Base-by-base conservation (phyloP, 2,888 invertebrate genomes). In the Cephonodes hylas region DNA sequence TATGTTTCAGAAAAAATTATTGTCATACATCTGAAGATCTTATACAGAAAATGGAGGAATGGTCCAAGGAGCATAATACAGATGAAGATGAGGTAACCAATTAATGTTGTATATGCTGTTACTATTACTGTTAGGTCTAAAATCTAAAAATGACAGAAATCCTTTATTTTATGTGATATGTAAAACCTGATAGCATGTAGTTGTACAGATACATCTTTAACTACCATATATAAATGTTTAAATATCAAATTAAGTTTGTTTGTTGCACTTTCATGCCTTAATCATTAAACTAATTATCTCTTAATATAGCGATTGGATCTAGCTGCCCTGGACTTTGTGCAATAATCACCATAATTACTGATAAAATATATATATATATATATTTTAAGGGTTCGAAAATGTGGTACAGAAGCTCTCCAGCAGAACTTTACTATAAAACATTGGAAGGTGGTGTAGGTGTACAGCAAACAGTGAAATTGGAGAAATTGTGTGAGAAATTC, bases 351-450 rank as follows among this genome's bases (percentile, higher is more conserved):
- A 57, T 34, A 20, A 18, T 27, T 7, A n/a, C 15, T 56, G n/a
- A 56, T 31, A n/a, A 13, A n/a, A 56, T n/a, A 22, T 38, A 38
- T 31, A 23, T 48, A 7, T 31, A 56, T 7, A n/a, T n/a, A n/a
- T n/a, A n/a, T n/a, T n/a, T 44, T 59, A 60, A 91, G 91, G 64
- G 63, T 31, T 65, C 84, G 56, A 90, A 86, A 69, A 83, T 88
- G 81, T 98, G 98, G 98, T 96, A 96, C 31, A 93, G 98, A 64
- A 96, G 97, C 58, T 97, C 98, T 0, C 98, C 98, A 3, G 97
- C 98, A 0, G 98, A 98, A 82, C 93, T 97, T 2, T 98, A 96
- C 86, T 98, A 98, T 76, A 93, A 89, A 27, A 90, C 95, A 63
- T 89, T 94, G 69, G 94, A 94, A 13, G 91, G 85, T 72, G 92